Evolutionary conservation across 2,888 invertebrate species (phyloP).

Genomic region (Copidosoma aretas): DNA sequence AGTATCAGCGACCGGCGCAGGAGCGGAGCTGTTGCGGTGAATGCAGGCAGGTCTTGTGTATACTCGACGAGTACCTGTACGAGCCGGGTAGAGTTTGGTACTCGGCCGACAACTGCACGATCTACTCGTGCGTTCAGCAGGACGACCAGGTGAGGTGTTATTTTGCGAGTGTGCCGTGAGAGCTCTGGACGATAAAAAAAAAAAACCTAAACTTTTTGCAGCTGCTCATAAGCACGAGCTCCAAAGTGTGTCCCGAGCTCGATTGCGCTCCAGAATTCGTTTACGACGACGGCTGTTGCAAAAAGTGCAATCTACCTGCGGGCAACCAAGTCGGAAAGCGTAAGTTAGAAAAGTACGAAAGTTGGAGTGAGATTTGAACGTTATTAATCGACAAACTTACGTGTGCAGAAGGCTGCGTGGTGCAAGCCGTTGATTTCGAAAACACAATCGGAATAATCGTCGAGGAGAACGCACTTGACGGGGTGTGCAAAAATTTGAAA

Average conservation of each 20-base stretch:
- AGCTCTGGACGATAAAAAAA: background rate
- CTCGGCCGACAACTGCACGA: constrained; percentile 72
- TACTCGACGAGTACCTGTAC: constrained; percentile 64
- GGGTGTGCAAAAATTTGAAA: constrained; percentile 70
- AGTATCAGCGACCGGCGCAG: constrained; percentile 51
- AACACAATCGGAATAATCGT: constrained; percentile 70
- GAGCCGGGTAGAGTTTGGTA: constrained; percentile 68
- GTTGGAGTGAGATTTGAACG: background rate
- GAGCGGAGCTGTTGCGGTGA: constrained; percentile 71
- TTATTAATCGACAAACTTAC: background rate
- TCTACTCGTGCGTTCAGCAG: constrained; percentile 65
- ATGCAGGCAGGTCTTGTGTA: constrained; percentile 69
- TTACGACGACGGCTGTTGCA: constrained; percentile 73
- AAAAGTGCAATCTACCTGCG: constrained; percentile 66
- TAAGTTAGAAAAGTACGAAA: constrained; percentile 13
- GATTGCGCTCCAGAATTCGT: constrained; percentile 67
- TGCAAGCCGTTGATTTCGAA: constrained; percentile 64
- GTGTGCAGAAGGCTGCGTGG: constrained; percentile 61
- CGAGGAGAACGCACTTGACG: constrained; percentile 63
- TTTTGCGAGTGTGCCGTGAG: background rate
- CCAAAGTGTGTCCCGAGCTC: constrained; percentile 71
- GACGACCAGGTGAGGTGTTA: constrained; percentile 41
- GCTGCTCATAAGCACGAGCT: constrained; percentile 44
- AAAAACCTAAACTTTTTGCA: constrained; percentile 20
- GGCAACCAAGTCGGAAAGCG: constrained; percentile 62